A percentile compares a stretch with the other conserved stretches of the same genome.
Conservation (phyloP, 2,888 invertebrate species). For the Ornithoptera alexandrae region DNA sequence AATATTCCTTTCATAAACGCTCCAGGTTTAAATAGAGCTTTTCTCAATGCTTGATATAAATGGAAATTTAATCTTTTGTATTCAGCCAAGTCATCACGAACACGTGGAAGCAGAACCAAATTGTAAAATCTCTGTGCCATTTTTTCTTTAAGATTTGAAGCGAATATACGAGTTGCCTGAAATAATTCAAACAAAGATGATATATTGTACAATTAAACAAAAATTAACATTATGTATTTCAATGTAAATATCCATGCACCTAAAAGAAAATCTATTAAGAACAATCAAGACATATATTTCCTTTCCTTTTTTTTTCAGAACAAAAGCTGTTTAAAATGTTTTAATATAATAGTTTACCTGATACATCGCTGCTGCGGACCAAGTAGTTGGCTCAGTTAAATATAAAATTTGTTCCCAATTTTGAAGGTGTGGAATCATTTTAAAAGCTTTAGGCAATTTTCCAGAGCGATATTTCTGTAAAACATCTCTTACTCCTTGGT, state of each 20-base stretch:
- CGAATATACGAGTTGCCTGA: constrained; percentile 94
- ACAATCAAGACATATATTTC: too few species aligned
- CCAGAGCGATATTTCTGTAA: constrained; percentile 95
- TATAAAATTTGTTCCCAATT: constrained; percentile 97
- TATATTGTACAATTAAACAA: not conserved
- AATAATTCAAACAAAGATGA: constrained; percentile 29
- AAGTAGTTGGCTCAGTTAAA: constrained; percentile 93
- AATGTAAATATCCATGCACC: not conserved
- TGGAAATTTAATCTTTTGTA: constrained; percentile 98
- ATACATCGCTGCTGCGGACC: constrained; percentile 99
- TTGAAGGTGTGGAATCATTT: constrained; percentile 93
- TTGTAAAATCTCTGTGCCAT: constrained; percentile 98
- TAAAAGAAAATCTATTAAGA: too few species aligned
- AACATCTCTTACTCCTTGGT: constrained; percentile 93
- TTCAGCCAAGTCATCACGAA: constrained; percentile 97
- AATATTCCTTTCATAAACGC: constrained; percentile 98
- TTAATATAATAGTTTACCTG: constrained; percentile 69
- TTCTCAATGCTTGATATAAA: constrained; percentile 94
- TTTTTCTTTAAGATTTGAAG: constrained; percentile 96
- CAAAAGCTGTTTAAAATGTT: not conserved
- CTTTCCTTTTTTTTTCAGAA: too few species aligned
- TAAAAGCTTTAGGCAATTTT: constrained; percentile 98
- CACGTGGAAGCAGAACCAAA: constrained; percentile 92
- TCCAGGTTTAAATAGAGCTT: constrained; percentile 97
- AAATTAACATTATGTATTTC: not conserved